Conservation (phyloP, 2,888 invertebrate genomes). For the Lasioglossum vierecki region DNA sequence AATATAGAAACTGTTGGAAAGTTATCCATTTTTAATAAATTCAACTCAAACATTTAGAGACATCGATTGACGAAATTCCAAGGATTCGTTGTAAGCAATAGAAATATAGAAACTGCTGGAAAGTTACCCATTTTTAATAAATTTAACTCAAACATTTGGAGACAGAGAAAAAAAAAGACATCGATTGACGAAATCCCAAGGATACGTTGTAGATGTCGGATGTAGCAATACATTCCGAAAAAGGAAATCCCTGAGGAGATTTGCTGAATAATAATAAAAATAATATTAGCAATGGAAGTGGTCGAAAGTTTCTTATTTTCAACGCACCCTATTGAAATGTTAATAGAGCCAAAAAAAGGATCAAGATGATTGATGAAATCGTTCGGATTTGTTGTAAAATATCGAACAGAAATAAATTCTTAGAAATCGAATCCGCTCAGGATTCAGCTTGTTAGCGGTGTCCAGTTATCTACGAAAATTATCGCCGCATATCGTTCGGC, state of each 20-base stretch:
- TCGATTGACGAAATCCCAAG: background rate
- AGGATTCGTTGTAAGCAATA: background rate
- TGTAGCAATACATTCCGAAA: background rate
- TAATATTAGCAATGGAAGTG: background rate
- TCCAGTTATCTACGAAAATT: constrained; percentile 4
- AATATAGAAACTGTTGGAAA: background rate
- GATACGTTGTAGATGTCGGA: background rate
- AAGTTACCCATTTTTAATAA: background rate
- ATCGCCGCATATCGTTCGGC: background rate
- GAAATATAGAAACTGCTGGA: background rate
- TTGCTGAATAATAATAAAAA: background rate
- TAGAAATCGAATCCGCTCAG: background rate
- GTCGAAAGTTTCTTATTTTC: background rate
- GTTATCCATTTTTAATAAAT: background rate
- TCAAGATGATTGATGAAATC: background rate
- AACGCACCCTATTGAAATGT: background rate
- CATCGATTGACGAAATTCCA: background rate
- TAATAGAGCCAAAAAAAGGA: background rate
- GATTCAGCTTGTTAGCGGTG: background rate
- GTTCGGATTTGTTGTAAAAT: background rate
- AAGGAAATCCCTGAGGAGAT: background rate
- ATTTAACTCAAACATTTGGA: background rate
- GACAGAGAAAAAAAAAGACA: too few species aligned
- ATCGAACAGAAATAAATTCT: background rate
- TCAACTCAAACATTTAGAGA: background rate